A percentile compares a stretch with the other conserved stretches of the same genome.
Evolutionary conservation across 1,140 invertebrate genomes (phyloP).

Genomic region (Aphelenchoides fujianensis): DNA sequence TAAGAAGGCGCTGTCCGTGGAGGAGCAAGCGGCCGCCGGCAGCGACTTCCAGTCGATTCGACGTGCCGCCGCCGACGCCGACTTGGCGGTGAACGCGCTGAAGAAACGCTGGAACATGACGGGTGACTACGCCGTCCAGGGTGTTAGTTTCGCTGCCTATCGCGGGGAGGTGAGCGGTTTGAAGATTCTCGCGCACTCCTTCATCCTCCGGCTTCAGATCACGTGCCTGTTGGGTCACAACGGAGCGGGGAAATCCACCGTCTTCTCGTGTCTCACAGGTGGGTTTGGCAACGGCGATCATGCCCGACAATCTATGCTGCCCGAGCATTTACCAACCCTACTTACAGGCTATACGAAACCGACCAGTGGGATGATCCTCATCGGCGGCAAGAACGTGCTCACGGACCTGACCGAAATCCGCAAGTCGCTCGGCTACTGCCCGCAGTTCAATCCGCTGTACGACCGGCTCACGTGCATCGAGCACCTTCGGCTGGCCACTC

Average conservation of each 20-base stretch:
- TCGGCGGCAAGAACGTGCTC: slow-evolving; percentile 6
- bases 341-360: slow-evolving; percentile 31
- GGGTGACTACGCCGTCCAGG: slow-evolving; percentile 40
- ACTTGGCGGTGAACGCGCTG: slow-evolving; percentile 18
- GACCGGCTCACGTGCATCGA: slow-evolving; percentile 81
- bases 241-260: slow-evolving; percentile 53
- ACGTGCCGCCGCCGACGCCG: slow-evolving; percentile 14
- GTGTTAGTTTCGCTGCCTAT: slow-evolving; percentile 36
- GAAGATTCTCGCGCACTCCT: neutral
- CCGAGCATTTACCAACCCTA: too few species aligned
- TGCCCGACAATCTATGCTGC: too few species aligned
- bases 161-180: slow-evolving; percentile 27
- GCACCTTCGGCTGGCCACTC: slow-evolving; percentile 79
- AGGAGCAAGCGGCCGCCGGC: neutral
- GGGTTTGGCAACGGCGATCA: too few species aligned
- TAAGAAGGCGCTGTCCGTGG: slow-evolving; percentile 10
- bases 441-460: slow-evolving; percentile 88
- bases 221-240: slow-evolving; percentile 64
- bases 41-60: slow-evolving; percentile 23
- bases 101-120: slow-evolving; percentile 30
- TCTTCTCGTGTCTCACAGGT: slow-evolving; percentile 40
- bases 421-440: slow-evolving; percentile 78
- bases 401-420: slow-evolving; percentile 11
- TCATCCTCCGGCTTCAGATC: slow-evolving; percentile 62
- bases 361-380: slow-evolving; percentile 34